A percentile compares a stretch with the other conserved stretches of the same genome.
phyloP scores from a whole-genome alignment of 2,888 invertebrate genomes.

The Rosalia funebris region DNA sequence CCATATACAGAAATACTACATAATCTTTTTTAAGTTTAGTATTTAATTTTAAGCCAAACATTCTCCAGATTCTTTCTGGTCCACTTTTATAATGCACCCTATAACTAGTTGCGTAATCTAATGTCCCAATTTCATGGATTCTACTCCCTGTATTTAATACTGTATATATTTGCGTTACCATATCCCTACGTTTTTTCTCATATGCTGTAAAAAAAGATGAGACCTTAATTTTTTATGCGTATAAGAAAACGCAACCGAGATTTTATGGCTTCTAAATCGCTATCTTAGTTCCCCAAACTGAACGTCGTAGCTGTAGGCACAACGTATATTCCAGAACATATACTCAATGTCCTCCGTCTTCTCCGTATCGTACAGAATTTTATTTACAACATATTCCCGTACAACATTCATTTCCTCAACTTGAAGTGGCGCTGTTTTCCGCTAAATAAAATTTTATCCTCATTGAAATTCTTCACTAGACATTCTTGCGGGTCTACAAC shows the following conservation, averaged over 20 bases:
- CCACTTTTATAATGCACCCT: too few relatives aligned
- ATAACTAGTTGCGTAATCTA: too few relatives aligned
- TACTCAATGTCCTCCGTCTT: not conserved
- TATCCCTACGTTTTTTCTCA: too few relatives aligned
- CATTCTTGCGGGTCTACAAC: not conserved
- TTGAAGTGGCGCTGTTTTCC: not conserved
- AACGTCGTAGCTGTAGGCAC: not conserved
- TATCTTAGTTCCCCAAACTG: not conserved
- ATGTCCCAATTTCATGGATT: too few relatives aligned
- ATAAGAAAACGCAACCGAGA: not conserved
- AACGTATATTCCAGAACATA: not conserved
- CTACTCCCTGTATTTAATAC: too few relatives aligned
- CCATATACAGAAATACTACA: too few relatives aligned
- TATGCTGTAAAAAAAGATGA: not conserved
- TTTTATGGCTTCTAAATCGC: not conserved
- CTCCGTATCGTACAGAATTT: not conserved
- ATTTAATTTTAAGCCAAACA: too few relatives aligned
- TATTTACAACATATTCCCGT: not conserved
- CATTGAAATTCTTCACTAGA: not conserved
- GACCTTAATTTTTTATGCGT: not conserved
- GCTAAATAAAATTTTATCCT: conserved; percentile 2
- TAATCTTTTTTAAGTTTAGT: too few relatives aligned
- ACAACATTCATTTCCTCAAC: not conserved
- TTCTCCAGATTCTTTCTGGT: too few relatives aligned
- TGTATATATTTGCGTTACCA: too few relatives aligned